Evolutionary conservation across 2,888 invertebrate genomes (phyloP), one percentile per base, ranked within the genome.

Genomic region (Bimastos eiseni): DNA sequence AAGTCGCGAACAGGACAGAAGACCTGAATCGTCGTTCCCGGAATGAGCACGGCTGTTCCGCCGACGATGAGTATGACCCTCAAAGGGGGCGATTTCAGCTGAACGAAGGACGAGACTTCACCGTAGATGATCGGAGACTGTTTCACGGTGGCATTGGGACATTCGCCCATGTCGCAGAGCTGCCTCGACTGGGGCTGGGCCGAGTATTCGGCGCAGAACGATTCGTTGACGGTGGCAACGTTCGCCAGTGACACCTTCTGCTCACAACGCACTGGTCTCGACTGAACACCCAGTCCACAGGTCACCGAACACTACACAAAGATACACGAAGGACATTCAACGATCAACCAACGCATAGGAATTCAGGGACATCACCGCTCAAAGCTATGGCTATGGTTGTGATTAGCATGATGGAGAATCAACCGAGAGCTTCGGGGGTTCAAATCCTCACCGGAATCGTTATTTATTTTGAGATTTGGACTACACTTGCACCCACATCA

Each of bases 281-380:
- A 97, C 95, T 97, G 97, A 55, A 97, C 96, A 0, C 98, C 98
- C 1, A 6, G n/a, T 21, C 98, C 98, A 94, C 98, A 98, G 21
- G 97, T 97, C 21, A 97, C 97, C n/a, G 98, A 98, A 94, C 98
- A 98, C 98, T 98, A 96, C 55, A 24, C 1, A 24, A 5, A 49
- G 24, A 24, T n/a, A 93, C 38, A 90, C 90, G 89, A 49, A 49
- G 49, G 24, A 0, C 44, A 89, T 49, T 24, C 24, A 49, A 24
- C 1, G 21, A 70, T 49, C 70, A 17, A 15, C 4, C 8, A 4
- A 70, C n/a, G n/a, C n/a, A 30, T n/a, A 1, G 21, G 2, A 15
- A 21, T 21, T 21, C 49, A 49, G 49, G 24, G 19, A 17, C 21
- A 49, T 49, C 49, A 1, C 24, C 49, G 49, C 21, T 49, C 49